Conservation (phyloP, 2,797 vertebrate species). For the Myotis myotis region DNA sequence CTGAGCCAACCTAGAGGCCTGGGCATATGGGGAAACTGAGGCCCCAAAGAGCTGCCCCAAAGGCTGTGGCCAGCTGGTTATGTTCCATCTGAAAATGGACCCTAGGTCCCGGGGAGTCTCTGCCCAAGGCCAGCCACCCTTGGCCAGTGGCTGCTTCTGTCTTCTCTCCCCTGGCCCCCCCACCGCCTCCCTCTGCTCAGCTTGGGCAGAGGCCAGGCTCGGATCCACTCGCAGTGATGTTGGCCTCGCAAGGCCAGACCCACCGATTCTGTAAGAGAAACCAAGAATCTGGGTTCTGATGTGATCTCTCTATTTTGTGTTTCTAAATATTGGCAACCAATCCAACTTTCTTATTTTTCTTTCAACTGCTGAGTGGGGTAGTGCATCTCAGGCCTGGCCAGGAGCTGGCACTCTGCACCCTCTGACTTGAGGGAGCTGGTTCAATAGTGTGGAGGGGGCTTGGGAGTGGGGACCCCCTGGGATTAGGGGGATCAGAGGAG, state of each 20-base stretch:
- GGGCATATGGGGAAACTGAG: neutral
- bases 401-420: neutral
- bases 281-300: neutral
- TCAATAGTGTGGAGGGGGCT: neutral
- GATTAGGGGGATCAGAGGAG: neutral
- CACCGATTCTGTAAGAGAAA: neutral
- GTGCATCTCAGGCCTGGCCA: neutral
- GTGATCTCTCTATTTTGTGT: neutral
- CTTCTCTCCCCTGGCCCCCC: too few relatives aligned
- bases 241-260: neutral
- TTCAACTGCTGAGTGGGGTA: neutral
- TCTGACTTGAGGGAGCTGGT: neutral
- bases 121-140: neutral
- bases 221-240: neutral
- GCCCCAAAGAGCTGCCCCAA: neutral
- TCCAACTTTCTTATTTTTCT: neutral
- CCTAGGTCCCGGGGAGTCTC: neutral
- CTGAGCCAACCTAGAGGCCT: neutral
- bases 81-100: neutral
- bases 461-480: neutral
- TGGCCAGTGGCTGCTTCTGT: neutral
- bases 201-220: neutral
- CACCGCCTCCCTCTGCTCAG: accelerated
- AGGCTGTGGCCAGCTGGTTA: neutral
- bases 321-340: neutral